Evolutionary conservation across 2,888 invertebrate genomes (phyloP).

Genomic region (Nomada ferruginata): DNA sequence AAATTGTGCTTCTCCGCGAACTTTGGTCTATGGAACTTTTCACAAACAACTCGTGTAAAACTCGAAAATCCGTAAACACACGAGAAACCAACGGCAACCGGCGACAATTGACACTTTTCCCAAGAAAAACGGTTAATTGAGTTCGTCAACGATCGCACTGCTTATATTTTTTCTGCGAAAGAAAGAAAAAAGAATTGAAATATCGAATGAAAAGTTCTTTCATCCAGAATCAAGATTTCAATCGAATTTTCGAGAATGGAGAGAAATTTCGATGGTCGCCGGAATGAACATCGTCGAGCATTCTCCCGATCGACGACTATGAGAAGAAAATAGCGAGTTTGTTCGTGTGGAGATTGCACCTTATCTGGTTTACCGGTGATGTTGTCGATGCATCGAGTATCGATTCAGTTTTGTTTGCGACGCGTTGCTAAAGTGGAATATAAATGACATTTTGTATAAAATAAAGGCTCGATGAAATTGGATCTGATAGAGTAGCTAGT

Average conservation of each 20-base stretch:
- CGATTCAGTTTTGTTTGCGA: conserved; percentile 3
- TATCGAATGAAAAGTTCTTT: conserved; percentile 16
- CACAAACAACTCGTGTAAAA: conserved; percentile 2
- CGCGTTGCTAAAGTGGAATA: neutral
- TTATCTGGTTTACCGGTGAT: neutral
- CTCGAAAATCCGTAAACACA: conserved; percentile 14
- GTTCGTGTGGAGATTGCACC: neutral
- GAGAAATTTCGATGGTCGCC: neutral
- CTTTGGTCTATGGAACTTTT: conserved; percentile 24
- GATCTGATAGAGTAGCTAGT: neutral
- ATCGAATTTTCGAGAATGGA: conserved; percentile 17
- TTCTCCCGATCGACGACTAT: neutral
- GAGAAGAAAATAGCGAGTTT: conserved; percentile 8
- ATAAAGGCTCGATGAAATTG: neutral
- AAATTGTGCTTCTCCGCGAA: conserved; percentile 7
- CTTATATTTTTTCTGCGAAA: no score
- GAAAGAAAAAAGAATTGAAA: neutral
- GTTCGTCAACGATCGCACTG: neutral
- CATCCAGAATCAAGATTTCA: neutral
- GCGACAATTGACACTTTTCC: neutral
- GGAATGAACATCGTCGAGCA: neutral
- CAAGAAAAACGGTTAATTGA: conserved; percentile 7
- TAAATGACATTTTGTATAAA: neutral
- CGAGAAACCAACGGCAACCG: neutral
- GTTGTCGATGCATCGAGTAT: conserved; percentile 17